Evolutionary conservation across 2,113 vertebrate species (phyloP).

Genomic region (Rana temporaria): DNA sequence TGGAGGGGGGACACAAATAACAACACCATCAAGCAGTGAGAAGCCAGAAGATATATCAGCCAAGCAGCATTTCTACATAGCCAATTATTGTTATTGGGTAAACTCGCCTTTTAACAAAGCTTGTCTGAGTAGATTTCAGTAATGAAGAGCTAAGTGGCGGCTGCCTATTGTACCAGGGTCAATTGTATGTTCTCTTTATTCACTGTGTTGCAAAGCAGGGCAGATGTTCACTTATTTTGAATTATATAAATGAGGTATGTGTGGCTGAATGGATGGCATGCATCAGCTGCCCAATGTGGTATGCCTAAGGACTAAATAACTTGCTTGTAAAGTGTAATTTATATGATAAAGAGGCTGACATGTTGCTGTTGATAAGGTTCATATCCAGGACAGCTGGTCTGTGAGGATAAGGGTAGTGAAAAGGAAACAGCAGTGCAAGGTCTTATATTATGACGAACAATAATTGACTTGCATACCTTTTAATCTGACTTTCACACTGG

Average conservation of each 20-base stretch:
- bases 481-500: slow-evolving; percentile 44
- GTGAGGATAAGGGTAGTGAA: slow-evolving; percentile 48
- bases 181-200: slow-evolving; percentile 21
- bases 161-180: background rate
- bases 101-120: no score
- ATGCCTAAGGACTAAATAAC: slow-evolving; percentile 15
- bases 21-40: no score
- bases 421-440: slow-evolving; percentile 42
- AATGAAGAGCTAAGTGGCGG: background rate
- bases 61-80: no score
- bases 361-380: slow-evolving; percentile 39
- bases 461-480: slow-evolving; percentile 50
- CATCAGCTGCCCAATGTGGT: slow-evolving; percentile 37
- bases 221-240: slow-evolving; percentile 39
- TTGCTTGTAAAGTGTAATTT: slow-evolving; percentile 48
- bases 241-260: slow-evolving; percentile 33
- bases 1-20: no score
- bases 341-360: slow-evolving; percentile 56
- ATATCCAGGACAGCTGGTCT: slow-evolving; percentile 49
- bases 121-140: background rate
- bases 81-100: no score
- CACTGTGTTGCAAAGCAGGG: background rate
- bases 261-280: slow-evolving; percentile 24
- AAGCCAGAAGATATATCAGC: no score
- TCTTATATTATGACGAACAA: slow-evolving; percentile 50